A percentile compares a stretch with the other conserved stretches of the same genome.
Conservation (phyloP, 2,797 vertebrate species). For the Protosalanx chinensis region DNA sequence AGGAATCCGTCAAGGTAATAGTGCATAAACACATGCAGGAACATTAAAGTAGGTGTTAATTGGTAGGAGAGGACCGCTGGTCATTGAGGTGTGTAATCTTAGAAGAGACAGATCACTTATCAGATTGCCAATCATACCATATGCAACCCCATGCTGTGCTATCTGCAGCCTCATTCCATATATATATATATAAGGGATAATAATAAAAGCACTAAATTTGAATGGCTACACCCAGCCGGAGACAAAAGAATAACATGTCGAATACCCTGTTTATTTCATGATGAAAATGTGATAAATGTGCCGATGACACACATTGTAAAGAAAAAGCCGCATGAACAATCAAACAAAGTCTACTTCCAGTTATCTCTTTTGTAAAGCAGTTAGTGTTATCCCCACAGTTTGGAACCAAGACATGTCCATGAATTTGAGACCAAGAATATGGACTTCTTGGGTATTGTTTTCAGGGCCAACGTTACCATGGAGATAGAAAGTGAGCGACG, state of each 20-base stretch:
- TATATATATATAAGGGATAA: slow-evolving; percentile 53
- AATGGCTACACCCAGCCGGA: too few relatives aligned
- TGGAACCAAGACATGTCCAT: not conserved
- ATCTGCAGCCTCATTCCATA: slow-evolving; percentile 82
- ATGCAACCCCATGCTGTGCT: slow-evolving; percentile 87
- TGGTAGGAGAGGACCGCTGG: slow-evolving; percentile 85
- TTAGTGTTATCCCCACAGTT: not conserved
- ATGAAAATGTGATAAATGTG: too few relatives aligned
- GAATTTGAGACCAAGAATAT: not conserved
- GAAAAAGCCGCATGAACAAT: too few relatives aligned
- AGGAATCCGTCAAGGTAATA: slow-evolving; percentile 98
- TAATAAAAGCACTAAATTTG: too few relatives aligned
- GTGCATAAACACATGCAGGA: slow-evolving; percentile 93
- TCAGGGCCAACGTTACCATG: not conserved
- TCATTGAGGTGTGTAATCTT: slow-evolving; percentile 92
- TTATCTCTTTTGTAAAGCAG: too few relatives aligned
- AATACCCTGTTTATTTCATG: too few relatives aligned
- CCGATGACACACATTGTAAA: too few relatives aligned
- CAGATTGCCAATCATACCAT: slow-evolving; percentile 85
- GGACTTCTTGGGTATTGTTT: not conserved
- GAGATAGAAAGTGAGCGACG: not conserved
- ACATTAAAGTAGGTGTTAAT: slow-evolving; percentile 94
- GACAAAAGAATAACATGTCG: too few relatives aligned
- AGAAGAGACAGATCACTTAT: slow-evolving; percentile 83
- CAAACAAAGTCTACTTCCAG: too few relatives aligned